Evolutionary conservation across 2,113 vertebrate genomes (phyloP).

Genomic region (Neoarius graeffei): DNA sequence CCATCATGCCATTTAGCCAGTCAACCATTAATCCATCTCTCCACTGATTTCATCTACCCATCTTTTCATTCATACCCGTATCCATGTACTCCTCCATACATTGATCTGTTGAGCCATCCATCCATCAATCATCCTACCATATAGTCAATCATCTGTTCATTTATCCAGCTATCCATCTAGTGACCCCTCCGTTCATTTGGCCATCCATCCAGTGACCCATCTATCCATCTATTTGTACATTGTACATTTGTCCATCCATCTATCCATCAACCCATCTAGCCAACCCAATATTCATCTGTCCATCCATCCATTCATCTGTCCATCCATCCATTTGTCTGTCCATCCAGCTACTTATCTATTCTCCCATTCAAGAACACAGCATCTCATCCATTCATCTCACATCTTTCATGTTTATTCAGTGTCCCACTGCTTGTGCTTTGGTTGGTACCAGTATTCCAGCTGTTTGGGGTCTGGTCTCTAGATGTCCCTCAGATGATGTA

Average conservation of each 20-base stretch:
- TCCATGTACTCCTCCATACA: too few relatives aligned
- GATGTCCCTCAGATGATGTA: slow-evolving; percentile 72
- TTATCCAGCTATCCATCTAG: too few relatives aligned
- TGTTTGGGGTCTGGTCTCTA: slow-evolving; percentile 72
- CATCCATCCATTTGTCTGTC: neutral
- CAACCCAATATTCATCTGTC: neutral
- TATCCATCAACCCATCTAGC: neutral
- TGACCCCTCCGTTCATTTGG: too few relatives aligned
- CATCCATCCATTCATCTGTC: neutral
- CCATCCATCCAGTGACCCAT: neutral
- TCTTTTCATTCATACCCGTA: too few relatives aligned
- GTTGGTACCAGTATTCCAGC: slow-evolving; percentile 71
- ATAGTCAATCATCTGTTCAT: neutral
- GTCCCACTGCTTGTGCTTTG: neutral
- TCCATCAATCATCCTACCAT: neutral
- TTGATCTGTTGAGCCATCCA: too few relatives aligned
- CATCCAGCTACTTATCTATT: neutral
- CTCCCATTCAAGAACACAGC: neutral
- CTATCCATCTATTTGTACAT: neutral
- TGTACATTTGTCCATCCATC: too few relatives aligned
- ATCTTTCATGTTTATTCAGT: neutral
- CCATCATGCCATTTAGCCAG: too few relatives aligned
- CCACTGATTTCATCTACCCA: too few relatives aligned
- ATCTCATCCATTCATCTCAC: neutral
- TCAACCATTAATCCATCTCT: too few relatives aligned